phyloP scores from a whole-genome alignment of 2,888 invertebrate genomes.

The Phrixothrix hirtus region DNA sequence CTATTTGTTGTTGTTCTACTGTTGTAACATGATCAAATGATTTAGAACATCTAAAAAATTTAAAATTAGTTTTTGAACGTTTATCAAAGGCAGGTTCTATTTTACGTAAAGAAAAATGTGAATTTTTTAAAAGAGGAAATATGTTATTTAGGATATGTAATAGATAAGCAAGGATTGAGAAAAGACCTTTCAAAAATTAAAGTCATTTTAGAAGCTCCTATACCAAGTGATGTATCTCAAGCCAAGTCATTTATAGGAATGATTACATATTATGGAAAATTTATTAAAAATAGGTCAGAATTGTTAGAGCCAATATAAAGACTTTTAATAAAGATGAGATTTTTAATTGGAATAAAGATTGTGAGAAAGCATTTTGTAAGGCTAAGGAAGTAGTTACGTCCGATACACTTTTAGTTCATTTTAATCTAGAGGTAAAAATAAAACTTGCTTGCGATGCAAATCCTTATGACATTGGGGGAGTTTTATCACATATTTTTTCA shows the following conservation, averaged over 20 bases:
- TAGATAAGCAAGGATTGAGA: too few species aligned
- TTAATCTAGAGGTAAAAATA: background rate
- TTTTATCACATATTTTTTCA: slow-evolving; percentile 8
- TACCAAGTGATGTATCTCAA: background rate
- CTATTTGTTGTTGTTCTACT: background rate
- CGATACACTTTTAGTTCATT: slow-evolving; percentile 1
- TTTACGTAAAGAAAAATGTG: too few species aligned
- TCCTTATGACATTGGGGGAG: background rate
- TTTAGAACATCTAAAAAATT: background rate
- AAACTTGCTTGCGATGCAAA: background rate
- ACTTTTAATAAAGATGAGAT: background rate
- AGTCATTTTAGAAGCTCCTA: background rate
- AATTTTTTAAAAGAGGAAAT: too few species aligned
- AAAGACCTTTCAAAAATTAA: too few species aligned
- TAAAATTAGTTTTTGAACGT: too few species aligned
- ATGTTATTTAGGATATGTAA: too few species aligned
- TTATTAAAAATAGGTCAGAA: background rate
- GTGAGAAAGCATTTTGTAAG: background rate
- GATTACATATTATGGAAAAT: background rate
- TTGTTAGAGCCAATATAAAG: background rate
- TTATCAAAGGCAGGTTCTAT: too few species aligned
- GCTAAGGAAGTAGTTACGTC: background rate
- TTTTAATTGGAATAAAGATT: background rate
- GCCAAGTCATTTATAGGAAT: background rate
- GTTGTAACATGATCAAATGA: background rate